These are phyloP conservation scores for Ganaspis sp. DNA, from an alignment of 1,140 invertebrate genomes.

Conservation along the genomic window DNA sequence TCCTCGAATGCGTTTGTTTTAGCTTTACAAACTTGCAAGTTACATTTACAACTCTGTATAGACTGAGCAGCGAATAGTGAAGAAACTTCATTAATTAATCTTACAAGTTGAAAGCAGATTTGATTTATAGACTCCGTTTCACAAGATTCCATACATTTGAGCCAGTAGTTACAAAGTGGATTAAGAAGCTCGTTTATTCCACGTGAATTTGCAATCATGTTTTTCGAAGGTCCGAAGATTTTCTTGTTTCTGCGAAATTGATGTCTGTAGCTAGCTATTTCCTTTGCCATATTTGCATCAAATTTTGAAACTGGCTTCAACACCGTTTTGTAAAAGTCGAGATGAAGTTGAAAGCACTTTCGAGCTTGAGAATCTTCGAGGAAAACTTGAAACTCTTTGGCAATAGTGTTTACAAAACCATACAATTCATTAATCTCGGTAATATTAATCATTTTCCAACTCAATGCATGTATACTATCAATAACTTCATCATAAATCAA, in stretches of 20 bases:
- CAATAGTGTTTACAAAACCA: conserved; percentile 21
- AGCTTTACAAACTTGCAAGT: not conserved
- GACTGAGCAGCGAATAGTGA: not conserved
- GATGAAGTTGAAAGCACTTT: conserved; percentile 20
- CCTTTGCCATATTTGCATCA: not conserved
- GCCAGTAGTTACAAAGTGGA: not conserved
- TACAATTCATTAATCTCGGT: conserved; percentile 33
- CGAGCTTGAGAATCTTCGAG: not conserved
- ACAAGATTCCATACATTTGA: not conserved
- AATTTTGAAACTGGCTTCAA: conserved; percentile 16
- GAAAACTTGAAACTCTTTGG: conserved; percentile 34
- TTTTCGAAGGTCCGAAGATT: not conserved
- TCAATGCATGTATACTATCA: conserved; percentile 37
- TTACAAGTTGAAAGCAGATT: not conserved
- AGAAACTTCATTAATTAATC: not conserved
- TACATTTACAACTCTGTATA: not conserved
- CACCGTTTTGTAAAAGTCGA: not conserved
- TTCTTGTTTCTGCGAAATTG: not conserved
- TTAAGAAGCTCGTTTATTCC: not conserved
- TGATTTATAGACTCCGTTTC: not conserved
- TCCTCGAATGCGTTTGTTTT: not conserved
- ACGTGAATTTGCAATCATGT: not conserved
- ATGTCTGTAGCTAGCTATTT: not conserved
- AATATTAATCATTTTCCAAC: conserved; percentile 42
- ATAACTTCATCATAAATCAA: conserved; percentile 37